Evolutionary conservation across 2,888 invertebrate genomes (phyloP).

Genomic region (Nomada fabriciana): DNA sequence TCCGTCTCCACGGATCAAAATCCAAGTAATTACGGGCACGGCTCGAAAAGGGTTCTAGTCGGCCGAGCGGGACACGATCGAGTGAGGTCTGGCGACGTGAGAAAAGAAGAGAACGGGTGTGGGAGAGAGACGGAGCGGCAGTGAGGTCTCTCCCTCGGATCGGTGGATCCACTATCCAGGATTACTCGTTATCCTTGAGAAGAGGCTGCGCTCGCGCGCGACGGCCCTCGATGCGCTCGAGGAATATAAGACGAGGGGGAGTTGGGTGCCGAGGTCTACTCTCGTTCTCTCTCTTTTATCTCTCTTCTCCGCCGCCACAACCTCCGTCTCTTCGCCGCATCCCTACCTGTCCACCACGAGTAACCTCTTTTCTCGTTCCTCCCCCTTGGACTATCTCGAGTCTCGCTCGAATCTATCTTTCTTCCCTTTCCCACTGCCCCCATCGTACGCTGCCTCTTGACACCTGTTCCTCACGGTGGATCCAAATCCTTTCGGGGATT

Average conservation of each 20-base stretch:
- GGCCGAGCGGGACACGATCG: constrained; percentile 58
- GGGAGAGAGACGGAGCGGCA: constrained; percentile 36
- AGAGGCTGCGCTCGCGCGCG: constrained; percentile 69
- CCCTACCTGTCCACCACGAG: background rate
- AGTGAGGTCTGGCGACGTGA: constrained; percentile 50
- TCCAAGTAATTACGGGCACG: constrained; percentile 75
- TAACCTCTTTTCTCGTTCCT: constrained; percentile 3
- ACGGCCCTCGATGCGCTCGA: constrained; percentile 70
- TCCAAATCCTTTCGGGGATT: constrained; percentile 71
- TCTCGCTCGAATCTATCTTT: constrained; percentile 52
- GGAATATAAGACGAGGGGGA: constrained; percentile 73
- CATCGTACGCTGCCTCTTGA: constrained; percentile 65
- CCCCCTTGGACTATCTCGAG: constrained; percentile 24
- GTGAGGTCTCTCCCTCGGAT: constrained; percentile 63
- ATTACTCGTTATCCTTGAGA: constrained; percentile 82
- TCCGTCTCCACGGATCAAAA: constrained; percentile 69
- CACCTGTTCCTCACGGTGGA: constrained; percentile 73
- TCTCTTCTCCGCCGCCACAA: constrained; percentile 34
- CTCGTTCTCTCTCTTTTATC: constrained; percentile 41
- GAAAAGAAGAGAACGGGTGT: constrained; percentile 32
- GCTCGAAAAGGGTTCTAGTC: constrained; percentile 59
- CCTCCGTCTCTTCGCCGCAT: constrained; percentile 1
- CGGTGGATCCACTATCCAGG: constrained; percentile 77
- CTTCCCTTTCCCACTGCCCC: constrained; percentile 23
- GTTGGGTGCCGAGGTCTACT: constrained; percentile 66